A percentile compares a stretch with the other conserved stretches of the same genome.
These are phyloP conservation scores for Drosophila ustulata DNA, from an alignment of 2,888 invertebrate species.

Conservation along the genomic window DNA sequence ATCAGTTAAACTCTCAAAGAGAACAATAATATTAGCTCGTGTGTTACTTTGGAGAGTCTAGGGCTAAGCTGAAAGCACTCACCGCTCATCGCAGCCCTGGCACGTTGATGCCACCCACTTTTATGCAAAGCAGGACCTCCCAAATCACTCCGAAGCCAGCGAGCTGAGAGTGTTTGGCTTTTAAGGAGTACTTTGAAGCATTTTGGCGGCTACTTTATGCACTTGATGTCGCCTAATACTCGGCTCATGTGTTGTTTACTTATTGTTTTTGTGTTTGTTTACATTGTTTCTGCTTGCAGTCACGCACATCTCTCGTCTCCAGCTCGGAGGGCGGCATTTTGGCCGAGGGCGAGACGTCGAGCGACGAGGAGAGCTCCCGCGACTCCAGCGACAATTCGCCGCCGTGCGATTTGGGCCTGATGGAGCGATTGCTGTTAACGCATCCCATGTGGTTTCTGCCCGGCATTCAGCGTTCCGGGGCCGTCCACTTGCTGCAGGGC, in stretches of 20 bases:
- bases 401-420: conserved; percentile 93
- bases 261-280: not conserved
- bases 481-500: conserved; percentile 96
- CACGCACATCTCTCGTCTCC: conserved; percentile 85
- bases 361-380: conserved; percentile 87
- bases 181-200: not conserved
- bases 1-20: too few relatives aligned
- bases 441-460: conserved; percentile 98
- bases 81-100: not conserved
- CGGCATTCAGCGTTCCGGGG: conserved; percentile 96
- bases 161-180: not conserved
- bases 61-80: too few relatives aligned
- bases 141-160: not conserved
- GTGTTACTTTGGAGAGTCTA: not conserved
- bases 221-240: not conserved
- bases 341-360: conserved; percentile 87
- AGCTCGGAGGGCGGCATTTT: conserved; percentile 87
- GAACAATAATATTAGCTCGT: not conserved
- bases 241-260: not conserved
- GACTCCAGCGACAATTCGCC: conserved; percentile 86
- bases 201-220: not conserved
- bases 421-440: conserved; percentile 95
- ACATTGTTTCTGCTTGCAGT: conserved; percentile 66
- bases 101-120: not conserved
- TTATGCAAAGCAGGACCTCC: not conserved